Evolutionary conservation across 2,888 invertebrate genomes (phyloP).

Genomic region (Tipula unca): DNA sequence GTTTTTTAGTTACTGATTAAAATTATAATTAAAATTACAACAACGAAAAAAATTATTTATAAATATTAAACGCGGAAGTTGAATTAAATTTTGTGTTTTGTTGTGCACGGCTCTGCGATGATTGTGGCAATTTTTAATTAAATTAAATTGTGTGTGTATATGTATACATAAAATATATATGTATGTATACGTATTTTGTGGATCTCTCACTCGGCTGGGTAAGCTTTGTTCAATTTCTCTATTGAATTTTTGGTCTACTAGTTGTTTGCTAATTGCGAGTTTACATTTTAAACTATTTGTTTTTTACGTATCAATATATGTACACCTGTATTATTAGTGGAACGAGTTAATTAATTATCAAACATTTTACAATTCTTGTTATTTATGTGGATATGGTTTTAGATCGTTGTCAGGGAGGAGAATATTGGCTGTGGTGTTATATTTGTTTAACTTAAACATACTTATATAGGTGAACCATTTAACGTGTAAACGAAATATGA

Average conservation of each 20-base stretch:
- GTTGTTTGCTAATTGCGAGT: background rate
- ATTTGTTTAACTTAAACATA: no score
- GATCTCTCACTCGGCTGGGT: background rate
- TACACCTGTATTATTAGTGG: background rate
- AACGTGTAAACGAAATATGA: no score
- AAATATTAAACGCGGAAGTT: constrained; percentile 2
- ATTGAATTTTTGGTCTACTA: background rate
- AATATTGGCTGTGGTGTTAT: background rate
- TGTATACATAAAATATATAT: no score
- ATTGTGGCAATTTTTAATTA: background rate
- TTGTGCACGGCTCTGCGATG: background rate
- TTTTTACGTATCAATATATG: no score
- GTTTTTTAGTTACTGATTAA: constrained; percentile 1
- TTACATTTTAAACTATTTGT: background rate
- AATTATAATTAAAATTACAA: background rate
- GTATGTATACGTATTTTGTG: background rate
- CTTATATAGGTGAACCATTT: no score
- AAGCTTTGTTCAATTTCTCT: background rate
- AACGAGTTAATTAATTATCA: background rate
- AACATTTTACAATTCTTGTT: background rate
- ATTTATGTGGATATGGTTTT: background rate
- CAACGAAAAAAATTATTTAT: background rate
- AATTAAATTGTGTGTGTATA: background rate
- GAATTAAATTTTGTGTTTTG: background rate
- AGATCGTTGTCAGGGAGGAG: background rate